Conservation (phyloP, 1,140 invertebrate species). For the Vollenhovia emeryi region DNA sequence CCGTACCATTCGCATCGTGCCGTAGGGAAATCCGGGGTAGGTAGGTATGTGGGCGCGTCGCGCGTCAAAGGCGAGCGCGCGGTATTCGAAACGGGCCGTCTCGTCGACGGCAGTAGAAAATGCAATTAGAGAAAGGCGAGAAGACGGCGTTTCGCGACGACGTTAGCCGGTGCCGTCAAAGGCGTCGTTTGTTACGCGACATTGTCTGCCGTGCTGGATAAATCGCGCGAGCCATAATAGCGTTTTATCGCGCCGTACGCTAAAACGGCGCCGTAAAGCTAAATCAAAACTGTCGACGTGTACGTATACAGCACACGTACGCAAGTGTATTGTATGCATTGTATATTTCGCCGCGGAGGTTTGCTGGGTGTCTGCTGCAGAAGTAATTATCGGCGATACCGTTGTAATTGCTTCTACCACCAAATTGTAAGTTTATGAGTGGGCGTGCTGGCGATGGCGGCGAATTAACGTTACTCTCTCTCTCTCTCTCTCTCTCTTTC, state of each 20-base stretch:
- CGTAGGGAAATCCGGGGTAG: background rate
- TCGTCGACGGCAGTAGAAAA: conserved; percentile 25
- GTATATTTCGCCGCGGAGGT: background rate
- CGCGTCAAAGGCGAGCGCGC: background rate
- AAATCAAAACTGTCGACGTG: conserved; percentile 9
- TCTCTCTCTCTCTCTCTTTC: too few species aligned
- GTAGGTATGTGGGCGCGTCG: background rate
- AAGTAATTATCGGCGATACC: conserved; percentile 45
- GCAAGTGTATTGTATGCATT: background rate
- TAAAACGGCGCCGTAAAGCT: conserved; percentile 30
- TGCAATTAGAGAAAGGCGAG: conserved; percentile 47
- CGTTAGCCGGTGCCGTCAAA: background rate
- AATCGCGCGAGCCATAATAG: conserved; percentile 18
- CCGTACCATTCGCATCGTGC: background rate
- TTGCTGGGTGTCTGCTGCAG: background rate
- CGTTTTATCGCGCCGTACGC: conserved; percentile 46
- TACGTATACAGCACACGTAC: background rate
- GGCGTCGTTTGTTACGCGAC: background rate
- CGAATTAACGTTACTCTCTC: conserved; percentile 36
- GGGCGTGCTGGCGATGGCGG: conserved; percentile 22
- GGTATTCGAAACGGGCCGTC: background rate
- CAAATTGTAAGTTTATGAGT: conserved; percentile 45
- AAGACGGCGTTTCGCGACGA: background rate
- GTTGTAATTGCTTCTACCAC: conserved; percentile 46
- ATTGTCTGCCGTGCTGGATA: conserved; percentile 4